Evolutionary conservation across 2,797 vertebrate species (phyloP).

Genomic region (Fratercula arctica): DNA sequence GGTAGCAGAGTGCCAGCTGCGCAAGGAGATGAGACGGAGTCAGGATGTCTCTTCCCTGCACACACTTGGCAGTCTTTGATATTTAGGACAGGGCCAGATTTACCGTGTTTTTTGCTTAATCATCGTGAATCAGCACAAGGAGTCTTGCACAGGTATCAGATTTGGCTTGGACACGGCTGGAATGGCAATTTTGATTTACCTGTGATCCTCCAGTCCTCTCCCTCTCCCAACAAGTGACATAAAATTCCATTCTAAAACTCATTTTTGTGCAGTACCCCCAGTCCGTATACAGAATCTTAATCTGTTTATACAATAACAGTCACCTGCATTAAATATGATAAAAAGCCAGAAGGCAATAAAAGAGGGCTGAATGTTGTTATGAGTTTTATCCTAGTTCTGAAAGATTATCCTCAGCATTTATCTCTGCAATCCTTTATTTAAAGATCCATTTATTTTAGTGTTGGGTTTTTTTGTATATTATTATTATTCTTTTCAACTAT

Average conservation of each 20-base stretch:
- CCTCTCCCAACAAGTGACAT: not conserved
- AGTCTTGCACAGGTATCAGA: fast-evolving
- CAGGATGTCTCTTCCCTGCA: not conserved
- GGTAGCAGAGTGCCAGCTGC: not conserved
- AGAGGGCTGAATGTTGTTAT: not conserved
- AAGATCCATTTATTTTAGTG: not conserved
- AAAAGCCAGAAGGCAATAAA: not conserved
- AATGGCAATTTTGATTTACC: not conserved
- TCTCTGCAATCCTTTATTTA: not conserved
- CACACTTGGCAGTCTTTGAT: not conserved
- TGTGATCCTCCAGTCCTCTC: not conserved
- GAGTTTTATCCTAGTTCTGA: not conserved
- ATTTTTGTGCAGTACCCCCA: not conserved
- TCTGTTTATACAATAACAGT: not conserved
- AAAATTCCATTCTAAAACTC: not conserved
- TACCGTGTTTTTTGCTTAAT: not conserved
- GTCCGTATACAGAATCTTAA: not conserved
- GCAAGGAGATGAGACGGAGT: not conserved
- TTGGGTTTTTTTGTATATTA: not conserved
- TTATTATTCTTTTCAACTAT: not conserved
- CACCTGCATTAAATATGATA: not conserved
- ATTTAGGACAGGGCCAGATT: not conserved
- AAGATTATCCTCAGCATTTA: not conserved
- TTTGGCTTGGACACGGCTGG: not conserved
- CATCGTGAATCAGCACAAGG: not conserved